phyloP scores from a whole-genome alignment of 2,113 vertebrate genomes.

The Sphyrna mokarran region DNA sequence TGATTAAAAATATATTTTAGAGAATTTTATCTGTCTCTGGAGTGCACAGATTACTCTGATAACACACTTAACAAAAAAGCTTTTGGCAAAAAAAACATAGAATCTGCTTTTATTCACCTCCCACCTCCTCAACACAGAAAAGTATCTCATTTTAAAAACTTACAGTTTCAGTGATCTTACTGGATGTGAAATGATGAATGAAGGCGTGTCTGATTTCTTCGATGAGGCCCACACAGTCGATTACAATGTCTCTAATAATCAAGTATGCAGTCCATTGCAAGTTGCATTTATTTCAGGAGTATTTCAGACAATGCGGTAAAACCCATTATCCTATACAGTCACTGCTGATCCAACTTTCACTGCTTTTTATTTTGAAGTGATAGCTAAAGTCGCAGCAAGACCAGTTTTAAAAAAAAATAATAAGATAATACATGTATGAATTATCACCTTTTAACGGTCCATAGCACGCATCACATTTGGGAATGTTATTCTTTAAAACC shows the following conservation, averaged over 20 bases:
- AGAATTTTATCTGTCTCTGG: conserved; percentile 24
- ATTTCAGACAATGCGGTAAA: conserved; percentile 29
- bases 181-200: not conserved
- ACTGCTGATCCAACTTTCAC: conserved; percentile 9
- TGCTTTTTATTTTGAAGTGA: not conserved
- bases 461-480: not conserved
- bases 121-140: not conserved
- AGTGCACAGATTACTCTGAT: conserved; percentile 22
- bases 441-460: conserved; percentile 11
- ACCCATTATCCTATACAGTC: not conserved
- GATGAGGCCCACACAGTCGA: not conserved
- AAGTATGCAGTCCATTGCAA: conserved; percentile 31
- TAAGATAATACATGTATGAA: conserved; percentile 19
- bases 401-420: conserved; percentile 4
- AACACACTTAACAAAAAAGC: conserved; percentile 23
- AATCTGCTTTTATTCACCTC: conserved; percentile 17
- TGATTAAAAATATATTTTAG: conserved; percentile 35
- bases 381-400: not conserved
- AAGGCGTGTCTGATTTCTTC: not conserved
- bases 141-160: not conserved
- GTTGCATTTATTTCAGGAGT: conserved; percentile 32
- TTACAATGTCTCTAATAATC: not conserved
- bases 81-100: conserved; percentile 31
- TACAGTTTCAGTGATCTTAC: not conserved
- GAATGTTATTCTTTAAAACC: conserved; percentile 9